These are phyloP conservation scores for Bostrychus sinensis DNA, from an alignment of 2,113 vertebrate genomes.

Conservation along the genomic window DNA sequence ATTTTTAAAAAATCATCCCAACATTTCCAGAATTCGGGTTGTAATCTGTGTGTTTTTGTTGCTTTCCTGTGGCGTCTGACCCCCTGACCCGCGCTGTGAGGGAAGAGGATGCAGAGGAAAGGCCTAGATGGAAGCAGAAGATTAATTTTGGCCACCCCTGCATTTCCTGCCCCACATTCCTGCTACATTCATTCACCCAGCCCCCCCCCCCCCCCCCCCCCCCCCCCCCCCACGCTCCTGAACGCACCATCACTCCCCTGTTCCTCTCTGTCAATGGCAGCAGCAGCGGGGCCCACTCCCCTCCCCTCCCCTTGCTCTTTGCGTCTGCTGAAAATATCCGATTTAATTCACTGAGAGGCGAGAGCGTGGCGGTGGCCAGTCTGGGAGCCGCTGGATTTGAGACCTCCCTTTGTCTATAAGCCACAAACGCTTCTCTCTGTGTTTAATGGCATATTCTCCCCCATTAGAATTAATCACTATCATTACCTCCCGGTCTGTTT, in stretches of 20 bases:
- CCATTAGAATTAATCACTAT: background rate
- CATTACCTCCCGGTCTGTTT: background rate
- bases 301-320: too few relatives aligned
- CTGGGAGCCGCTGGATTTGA: constrained; percentile 61
- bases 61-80: too few relatives aligned
- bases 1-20: too few relatives aligned
- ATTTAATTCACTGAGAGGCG: constrained; percentile 54
- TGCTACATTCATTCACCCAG: background rate
- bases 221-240: constrained; percentile 24
- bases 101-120: too few relatives aligned
- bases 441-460: background rate
- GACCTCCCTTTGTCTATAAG: constrained; percentile 51
- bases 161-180: background rate
- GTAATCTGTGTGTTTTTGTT: too few relatives aligned
- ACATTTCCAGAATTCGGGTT: too few relatives aligned
- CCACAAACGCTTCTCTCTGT: background rate
- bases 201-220: too few relatives aligned
- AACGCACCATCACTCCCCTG: constrained; percentile 45
- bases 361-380: constrained; percentile 55
- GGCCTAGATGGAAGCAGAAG: too few relatives aligned
- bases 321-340: constrained; percentile 43
- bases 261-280: constrained; percentile 23
- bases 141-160: too few relatives aligned
- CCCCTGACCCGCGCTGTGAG: too few relatives aligned
- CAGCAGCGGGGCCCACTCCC: too few relatives aligned